Evolutionary conservation across 2,888 invertebrate genomes (phyloP), one percentile per base, ranked within the genome.

Genomic region (Synergus umbraculus): DNA sequence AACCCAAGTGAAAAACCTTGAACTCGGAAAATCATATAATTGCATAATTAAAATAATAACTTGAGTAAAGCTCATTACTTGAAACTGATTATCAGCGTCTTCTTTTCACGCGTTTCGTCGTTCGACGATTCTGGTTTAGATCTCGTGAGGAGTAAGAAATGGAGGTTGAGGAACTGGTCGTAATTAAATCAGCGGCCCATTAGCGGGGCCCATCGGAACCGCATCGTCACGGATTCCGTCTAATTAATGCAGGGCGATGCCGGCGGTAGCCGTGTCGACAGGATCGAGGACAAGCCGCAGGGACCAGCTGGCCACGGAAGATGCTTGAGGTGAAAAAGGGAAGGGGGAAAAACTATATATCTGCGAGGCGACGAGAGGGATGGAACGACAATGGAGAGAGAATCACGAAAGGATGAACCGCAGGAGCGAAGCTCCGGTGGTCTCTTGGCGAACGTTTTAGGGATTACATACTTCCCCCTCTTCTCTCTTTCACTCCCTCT

Each of bases 151-250:
- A 76, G 69, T 65, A 65, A 80, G 64, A 60, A 44, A 58, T 5
- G 13, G 44, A 79, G 79, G 81, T 86, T 81, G 83, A 85, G 84
- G 86, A 86, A 88, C 87, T 85, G 84, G 80, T 81, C 79, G 83
- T 88, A 90, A 89, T 88, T 88, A 88, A 90, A 90, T 90, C 87
- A 88, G 86, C 84, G 85, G 84, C 83, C 87, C 88, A 89, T 90
- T 90, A 90, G 85, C 86, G 82, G 81, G 82, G 80, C 83, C 84
- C 86, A 86, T 87, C 86, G 85, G 88, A 83, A 82, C 84, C 85
- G 84, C 86, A 84, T 86, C 87, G 86, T 87, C 88, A 88, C 86
- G 87, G 87, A 87, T 88, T 86, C 85, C 85, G 86, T 88, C 85
- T 89, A 90, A 91, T 90, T 90, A 90, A 89, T 89, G 87, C 88